Base-by-base conservation (phyloP, 2,113 vertebrate genomes). In the Rattus rattus region DNA sequence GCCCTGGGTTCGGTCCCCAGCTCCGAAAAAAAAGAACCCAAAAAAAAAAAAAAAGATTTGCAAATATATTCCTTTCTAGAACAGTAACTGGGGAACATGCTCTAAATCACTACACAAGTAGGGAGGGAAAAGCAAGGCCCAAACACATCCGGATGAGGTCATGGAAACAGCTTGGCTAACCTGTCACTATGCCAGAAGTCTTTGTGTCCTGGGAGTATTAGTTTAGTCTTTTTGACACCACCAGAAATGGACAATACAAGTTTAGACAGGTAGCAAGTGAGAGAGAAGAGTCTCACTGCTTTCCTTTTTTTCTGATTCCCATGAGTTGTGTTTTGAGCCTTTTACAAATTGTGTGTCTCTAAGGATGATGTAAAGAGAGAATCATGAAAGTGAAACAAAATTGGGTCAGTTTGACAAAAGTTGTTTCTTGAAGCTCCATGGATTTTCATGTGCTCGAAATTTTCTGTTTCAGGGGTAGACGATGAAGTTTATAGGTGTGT, bases 281-380 rank as follows among this genome's bases (percentile, higher is more conserved):
- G 47, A 63, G 88, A 73, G 47, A 11, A 65, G 76, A 86, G 24
- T 10, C 11, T 5, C 5, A 36, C 2, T n/a, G 6, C 24, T 3
- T 43, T 39, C 30, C 12, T 94, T 88, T 84, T 11, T 16, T 54
- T 86, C 88, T 26, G 49, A 69, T 63, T 91, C 2, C 4, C 47
- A 1, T 52, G 67, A n/a, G 52, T 75, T 54, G 28, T 36, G 24
- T 10, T 77, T 86, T 14, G 11, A 90, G 47, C 6, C 24, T 24
- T 90, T 95, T 56, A 77, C 12, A 17, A 54, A 87, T 52, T 47
- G 33, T 84, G 26, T 7, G 4, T 79, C 22, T 81, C 69, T 84
- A 36, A 28, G 30, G 22, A 80, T 56, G 47, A 86, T 76, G 22
- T 73, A 79, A 85, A 86, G 30, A 92, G 12, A 96, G 84, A 95